phyloP scores from a whole-genome alignment of 1,140 invertebrate species.

The Tetranychus cinnabarinus region DNA sequence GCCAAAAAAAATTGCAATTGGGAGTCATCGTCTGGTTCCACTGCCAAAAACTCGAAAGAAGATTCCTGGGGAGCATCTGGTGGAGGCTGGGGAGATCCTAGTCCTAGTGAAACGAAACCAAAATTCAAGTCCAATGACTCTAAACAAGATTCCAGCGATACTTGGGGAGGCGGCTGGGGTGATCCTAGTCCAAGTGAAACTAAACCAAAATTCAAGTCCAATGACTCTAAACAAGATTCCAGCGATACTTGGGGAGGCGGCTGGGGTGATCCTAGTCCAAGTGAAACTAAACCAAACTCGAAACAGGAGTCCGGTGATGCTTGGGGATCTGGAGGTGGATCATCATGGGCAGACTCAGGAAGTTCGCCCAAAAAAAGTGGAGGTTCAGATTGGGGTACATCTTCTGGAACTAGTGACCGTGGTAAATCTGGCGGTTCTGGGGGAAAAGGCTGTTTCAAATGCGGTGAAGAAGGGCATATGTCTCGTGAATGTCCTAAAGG shows the following conservation, averaged over 20 bases:
- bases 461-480: conserved; percentile 14
- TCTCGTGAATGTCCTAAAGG: conserved; percentile 13
- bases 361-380: no score
- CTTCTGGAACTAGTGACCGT: background rate
- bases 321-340: background rate
- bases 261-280: no score
- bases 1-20: background rate
- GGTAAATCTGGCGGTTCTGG: background rate
- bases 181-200: background rate
- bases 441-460: conserved; percentile 10
- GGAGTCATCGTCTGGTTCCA: no score
- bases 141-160: background rate
- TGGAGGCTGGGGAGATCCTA: background rate
- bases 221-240: no score
- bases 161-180: no score
- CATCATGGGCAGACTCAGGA: background rate
- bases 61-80: background rate
- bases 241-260: background rate
- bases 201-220: background rate
- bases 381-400: background rate
- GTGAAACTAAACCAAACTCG: background rate
- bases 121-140: no score
- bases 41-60: no score
- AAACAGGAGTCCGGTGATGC: background rate
- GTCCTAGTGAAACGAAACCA: background rate